Percentiles rank a stretch among this genome's conserved stretches.
phyloP scores from a whole-genome alignment of 2,888 invertebrate genomes.

The Pegoplata infirma region DNA sequence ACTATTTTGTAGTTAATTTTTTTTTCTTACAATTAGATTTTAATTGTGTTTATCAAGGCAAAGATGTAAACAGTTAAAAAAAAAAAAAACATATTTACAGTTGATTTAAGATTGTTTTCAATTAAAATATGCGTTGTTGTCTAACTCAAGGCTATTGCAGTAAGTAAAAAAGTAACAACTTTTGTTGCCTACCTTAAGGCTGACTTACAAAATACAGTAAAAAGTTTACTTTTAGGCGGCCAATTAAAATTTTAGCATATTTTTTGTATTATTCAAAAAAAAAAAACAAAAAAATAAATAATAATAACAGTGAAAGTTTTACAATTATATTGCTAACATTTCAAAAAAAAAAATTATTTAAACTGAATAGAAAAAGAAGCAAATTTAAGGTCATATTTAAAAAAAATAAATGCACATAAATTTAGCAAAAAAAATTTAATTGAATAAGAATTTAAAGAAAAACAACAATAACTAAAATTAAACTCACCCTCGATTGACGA shows the following conservation, averaged over 20 bases:
- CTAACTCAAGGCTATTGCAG: neutral
- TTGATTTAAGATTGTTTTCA: too few relatives aligned
- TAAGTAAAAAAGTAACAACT: neutral
- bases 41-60: too few relatives aligned
- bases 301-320: conserved; percentile 47
- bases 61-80: too few relatives aligned
- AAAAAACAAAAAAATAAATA: too few relatives aligned
- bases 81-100: too few relatives aligned
- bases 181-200: conserved; percentile 8
- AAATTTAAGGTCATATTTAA: conserved; percentile 18
- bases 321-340: too few relatives aligned
- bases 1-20: too few relatives aligned
- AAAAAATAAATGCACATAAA: conserved; percentile 28
- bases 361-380: conserved; percentile 27
- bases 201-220: neutral
- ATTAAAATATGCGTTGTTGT: too few relatives aligned
- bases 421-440: neutral
- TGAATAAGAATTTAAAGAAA: neutral
- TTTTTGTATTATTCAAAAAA: conserved; percentile 12
- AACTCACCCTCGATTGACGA: too few relatives aligned
- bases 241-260: conserved; percentile 29
- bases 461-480: neutral
- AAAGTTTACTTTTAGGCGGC: conserved; percentile 21
- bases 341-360: conserved; percentile 46
- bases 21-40: too few relatives aligned